Conservation (phyloP, 30 jellyfish, hydroid and myxozoan species). For the Mastigias papua region DNA sequence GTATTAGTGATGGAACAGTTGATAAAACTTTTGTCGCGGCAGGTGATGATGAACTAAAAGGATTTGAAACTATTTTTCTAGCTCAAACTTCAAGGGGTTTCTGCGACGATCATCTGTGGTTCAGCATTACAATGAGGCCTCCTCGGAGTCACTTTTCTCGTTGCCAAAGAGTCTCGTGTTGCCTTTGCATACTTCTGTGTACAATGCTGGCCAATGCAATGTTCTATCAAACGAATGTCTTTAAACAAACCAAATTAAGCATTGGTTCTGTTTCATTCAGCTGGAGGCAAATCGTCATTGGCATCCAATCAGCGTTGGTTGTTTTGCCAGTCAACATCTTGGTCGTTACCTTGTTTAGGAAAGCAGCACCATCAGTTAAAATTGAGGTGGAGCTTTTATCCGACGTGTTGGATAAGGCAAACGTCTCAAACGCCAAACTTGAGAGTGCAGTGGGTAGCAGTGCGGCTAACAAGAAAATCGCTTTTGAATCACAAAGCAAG, state of each 20-base stretch:
- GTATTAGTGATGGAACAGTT: slow-evolving; percentile 64
- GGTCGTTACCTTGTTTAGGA: slow-evolving; percentile 71
- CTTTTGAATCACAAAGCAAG: too few relatives aligned
- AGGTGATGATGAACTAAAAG: slow-evolving; percentile 37
- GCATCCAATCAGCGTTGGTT: slow-evolving; percentile 76
- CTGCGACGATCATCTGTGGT: slow-evolving; percentile 92
- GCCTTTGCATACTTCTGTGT: slow-evolving; percentile 65
- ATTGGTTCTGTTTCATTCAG: slow-evolving; percentile 55
- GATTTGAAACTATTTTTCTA: slow-evolving; percentile 69
- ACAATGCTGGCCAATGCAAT: slow-evolving; percentile 90
- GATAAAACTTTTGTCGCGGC: slow-evolving; percentile 67
- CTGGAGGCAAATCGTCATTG: slow-evolving; percentile 81
- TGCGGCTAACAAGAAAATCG: too few relatives aligned
- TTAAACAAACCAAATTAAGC: slow-evolving; percentile 29
- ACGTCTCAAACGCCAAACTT: too few relatives aligned
- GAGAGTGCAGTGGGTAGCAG: too few relatives aligned
- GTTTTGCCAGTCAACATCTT: slow-evolving; percentile 80
- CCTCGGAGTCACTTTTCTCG: slow-evolving; percentile 83
- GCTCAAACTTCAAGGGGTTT: slow-evolving; percentile 79
- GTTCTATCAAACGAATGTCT: slow-evolving; percentile 55
- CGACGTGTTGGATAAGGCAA: neutral
- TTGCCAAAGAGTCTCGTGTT: slow-evolving; percentile 85
- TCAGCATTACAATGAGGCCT: slow-evolving; percentile 79
- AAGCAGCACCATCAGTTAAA: slow-evolving; percentile 5
- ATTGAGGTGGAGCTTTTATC: neutral